Evolutionary conservation across 2,888 invertebrate genomes (phyloP), one percentile per base, ranked within the genome.

Genomic region (Callinectes sapidus): DNA sequence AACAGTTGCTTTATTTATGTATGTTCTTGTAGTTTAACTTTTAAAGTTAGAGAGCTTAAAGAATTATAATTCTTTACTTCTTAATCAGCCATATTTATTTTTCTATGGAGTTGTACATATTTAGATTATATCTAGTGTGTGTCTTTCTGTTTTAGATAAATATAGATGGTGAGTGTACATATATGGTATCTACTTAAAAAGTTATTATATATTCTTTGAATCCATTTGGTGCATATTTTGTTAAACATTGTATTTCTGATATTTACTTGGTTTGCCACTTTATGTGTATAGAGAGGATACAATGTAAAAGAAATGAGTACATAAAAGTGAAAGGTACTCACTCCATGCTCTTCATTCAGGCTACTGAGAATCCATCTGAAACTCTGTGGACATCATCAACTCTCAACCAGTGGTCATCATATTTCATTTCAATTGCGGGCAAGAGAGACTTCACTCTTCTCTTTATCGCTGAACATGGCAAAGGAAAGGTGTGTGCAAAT

Each of bases 401-500:
- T 1, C n/a, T 10, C n/a, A 55, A 87, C 13, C 1, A 61, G 0
- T 92, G 92, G 92, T 35, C n/a, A 8, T 10, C 13, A 23, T 48
- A 48, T 0, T 61, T 8, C 18, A 35, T 92, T 23, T 85, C 61
- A 6, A 23, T 92, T 42, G 13, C 39, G 16, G 93, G 93, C 66
- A 93, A 89, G 66, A 87, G 93, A 35, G 91, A 91, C 89, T 93
- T 93, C 61, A 93, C 91, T 10, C 86, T 93, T n/a, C 89, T 87
- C n/a, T 93, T 91, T 55, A 85, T 89, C 66, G 93, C 93, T 8
- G 54, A n/a, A 28, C 89, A 92, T 66, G 85, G 89, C 14, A 35
- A 18, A 77, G 86, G 92, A 18, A 39, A 18, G 81, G 89, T 92
- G 55, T 66, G 85, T n/a, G 14, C 54, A 81, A 35, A 35, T 32